A percentile compares a stretch with the other conserved stretches of the same genome.
phyloP scores from a whole-genome alignment of 2,888 invertebrate species.

The Diarsia mendica region DNA sequence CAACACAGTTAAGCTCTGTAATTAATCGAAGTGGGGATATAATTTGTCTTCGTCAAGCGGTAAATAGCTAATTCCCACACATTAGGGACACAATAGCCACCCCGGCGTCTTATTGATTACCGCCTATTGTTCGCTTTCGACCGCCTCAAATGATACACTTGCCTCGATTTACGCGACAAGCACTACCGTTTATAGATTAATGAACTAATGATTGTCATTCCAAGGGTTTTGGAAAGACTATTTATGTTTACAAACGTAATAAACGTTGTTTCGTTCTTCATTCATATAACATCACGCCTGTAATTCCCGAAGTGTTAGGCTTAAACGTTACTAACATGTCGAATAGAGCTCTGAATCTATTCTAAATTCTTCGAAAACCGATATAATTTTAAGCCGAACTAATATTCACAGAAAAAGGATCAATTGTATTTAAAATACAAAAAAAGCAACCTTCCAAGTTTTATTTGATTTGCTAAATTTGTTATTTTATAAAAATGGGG shows the following conservation, averaged over 20 bases:
- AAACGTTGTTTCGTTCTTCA: conserved; percentile 25
- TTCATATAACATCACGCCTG: background rate
- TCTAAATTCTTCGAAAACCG: conserved; percentile 5
- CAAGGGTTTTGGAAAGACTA: conserved; percentile 57
- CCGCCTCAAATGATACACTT: conserved; percentile 87
- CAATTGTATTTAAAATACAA: background rate
- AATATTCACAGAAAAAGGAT: background rate
- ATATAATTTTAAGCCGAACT: background rate
- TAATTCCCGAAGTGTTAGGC: too few species aligned
- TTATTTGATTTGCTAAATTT: background rate
- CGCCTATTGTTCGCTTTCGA: conserved; percentile 85
- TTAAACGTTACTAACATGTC: background rate
- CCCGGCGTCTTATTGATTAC: conserved; percentile 88
- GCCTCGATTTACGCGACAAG: conserved; percentile 82
- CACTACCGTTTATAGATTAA: conserved; percentile 79
- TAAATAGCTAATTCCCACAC: conserved; percentile 90
- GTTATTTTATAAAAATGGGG: background rate
- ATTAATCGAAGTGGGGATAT: conserved; percentile 87
- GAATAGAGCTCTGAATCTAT: background rate
- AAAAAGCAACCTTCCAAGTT: background rate
- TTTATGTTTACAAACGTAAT: conserved; percentile 55
- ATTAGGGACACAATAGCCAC: conserved; percentile 87
- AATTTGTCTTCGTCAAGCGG: conserved; percentile 89
- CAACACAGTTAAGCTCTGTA: conserved; percentile 86
- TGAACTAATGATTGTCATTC: conserved; percentile 74